Conservation (phyloP, 2,797 vertebrate genomes). For the Hypotaenidia okinawae region DNA sequence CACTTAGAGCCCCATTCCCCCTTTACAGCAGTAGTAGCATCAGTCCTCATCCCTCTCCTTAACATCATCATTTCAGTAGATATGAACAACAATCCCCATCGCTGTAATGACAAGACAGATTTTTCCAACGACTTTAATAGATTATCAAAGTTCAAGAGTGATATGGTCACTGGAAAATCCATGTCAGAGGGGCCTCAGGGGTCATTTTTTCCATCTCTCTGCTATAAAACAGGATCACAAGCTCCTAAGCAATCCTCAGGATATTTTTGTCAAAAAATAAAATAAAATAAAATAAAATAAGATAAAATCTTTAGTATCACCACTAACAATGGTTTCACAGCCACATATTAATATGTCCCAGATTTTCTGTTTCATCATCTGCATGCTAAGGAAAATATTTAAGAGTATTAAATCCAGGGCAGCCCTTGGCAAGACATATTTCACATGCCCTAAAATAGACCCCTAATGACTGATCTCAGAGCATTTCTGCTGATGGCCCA, state of each 20-base stretch:
- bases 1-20: not conserved
- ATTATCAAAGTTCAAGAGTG: not conserved
- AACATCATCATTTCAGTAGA: not conserved
- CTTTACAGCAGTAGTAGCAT: not conserved
- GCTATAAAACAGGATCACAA: not conserved
- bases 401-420: not conserved
- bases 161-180: not conserved
- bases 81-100: not conserved
- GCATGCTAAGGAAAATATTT: not conserved
- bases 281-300: not conserved
- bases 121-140: not conserved
- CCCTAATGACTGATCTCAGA: not conserved
- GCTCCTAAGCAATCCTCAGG: not conserved
- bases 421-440: not conserved
- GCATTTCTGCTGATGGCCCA: not conserved
- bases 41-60: not conserved
- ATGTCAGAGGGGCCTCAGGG: not conserved
- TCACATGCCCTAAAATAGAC: not conserved
- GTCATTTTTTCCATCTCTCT: not conserved
- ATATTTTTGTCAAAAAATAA: not conserved
- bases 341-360: not conserved
- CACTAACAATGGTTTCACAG: not conserved
- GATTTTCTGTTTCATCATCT: not conserved
- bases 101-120: not conserved
- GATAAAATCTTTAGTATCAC: not conserved